Conservation (phyloP, 2,797 vertebrate genomes). For the Cheracebus regulus region DNA sequence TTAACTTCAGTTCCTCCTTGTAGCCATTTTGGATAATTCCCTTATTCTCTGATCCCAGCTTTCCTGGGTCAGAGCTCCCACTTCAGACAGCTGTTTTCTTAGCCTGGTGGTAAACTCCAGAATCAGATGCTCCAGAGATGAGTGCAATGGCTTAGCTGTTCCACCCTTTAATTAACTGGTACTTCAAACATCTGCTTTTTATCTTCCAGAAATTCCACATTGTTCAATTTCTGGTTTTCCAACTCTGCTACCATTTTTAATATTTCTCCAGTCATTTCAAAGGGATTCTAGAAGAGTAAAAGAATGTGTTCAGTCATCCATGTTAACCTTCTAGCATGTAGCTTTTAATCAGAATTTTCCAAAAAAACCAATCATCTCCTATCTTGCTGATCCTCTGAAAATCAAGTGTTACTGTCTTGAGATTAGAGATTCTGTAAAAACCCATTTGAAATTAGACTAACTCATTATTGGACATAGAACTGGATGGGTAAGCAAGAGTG, state of each 20-base stretch:
- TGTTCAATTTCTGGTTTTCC: background rate
- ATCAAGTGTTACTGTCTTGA: background rate
- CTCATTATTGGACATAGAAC: background rate
- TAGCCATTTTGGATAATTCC: background rate
- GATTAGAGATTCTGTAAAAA: background rate
- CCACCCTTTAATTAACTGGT: background rate
- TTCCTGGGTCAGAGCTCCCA: background rate
- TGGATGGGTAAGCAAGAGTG: background rate
- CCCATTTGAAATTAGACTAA: background rate
- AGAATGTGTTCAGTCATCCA: background rate
- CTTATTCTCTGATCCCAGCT: background rate
- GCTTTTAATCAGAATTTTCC: background rate
- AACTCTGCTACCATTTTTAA: background rate
- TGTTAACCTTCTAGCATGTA: background rate
- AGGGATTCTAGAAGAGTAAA: constrained; percentile 26
- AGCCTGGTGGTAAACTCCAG: background rate
- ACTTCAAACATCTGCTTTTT: background rate
- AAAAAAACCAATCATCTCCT: background rate
- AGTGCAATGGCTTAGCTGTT: background rate
- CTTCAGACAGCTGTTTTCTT: background rate
- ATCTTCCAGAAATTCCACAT: background rate
- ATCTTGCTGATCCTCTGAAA: background rate
- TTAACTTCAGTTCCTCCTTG: background rate
- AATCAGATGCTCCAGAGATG: background rate
- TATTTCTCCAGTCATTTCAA: constrained; percentile 23